phyloP scores from a whole-genome alignment of 1,140 invertebrate species.

The Drosophila auraria region DNA sequence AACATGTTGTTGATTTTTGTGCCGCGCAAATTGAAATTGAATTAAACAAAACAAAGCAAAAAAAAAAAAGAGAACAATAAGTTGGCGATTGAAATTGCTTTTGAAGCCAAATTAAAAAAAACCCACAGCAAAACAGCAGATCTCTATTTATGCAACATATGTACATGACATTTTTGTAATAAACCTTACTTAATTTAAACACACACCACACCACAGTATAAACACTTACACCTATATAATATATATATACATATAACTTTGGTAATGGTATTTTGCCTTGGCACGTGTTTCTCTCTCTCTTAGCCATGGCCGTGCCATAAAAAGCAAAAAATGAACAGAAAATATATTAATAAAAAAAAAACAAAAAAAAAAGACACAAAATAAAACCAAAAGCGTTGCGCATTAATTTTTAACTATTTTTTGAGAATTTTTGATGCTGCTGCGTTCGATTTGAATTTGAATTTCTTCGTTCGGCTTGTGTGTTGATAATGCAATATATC shows the following conservation, averaged over 20 bases:
- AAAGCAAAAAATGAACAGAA: slow-evolving; percentile 44
- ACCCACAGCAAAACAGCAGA: slow-evolving; percentile 48
- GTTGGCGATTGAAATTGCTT: slow-evolving; percentile 48
- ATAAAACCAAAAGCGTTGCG: slow-evolving; percentile 63
- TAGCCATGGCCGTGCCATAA: slow-evolving; percentile 69
- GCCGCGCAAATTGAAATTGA: slow-evolving; percentile 39
- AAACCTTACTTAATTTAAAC: slow-evolving; percentile 41
- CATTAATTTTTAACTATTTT: slow-evolving; percentile 64
- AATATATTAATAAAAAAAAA: slow-evolving; percentile 12
- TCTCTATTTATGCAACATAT: slow-evolving; percentile 42
- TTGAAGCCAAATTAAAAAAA: slow-evolving; percentile 44
- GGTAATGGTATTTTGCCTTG: slow-evolving; percentile 78
- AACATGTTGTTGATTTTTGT: slow-evolving; percentile 59
- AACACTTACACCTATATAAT: slow-evolving; percentile 35
- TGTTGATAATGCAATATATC: slow-evolving; percentile 66
- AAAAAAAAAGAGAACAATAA: slow-evolving; percentile 16
- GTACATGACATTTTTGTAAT: slow-evolving; percentile 71
- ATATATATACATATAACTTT: slow-evolving; percentile 50
- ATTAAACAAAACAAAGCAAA: slow-evolving; percentile 23
- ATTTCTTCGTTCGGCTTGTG: slow-evolving; percentile 83
- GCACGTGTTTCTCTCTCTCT: slow-evolving; percentile 78
- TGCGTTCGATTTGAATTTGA: slow-evolving; percentile 82
- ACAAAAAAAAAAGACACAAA: slow-evolving; percentile 35
- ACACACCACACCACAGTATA: slow-evolving; percentile 34
- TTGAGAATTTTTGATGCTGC: slow-evolving; percentile 75